phyloP scores from a whole-genome alignment of 2,888 invertebrate genomes.

The Drosophila differens region DNA sequence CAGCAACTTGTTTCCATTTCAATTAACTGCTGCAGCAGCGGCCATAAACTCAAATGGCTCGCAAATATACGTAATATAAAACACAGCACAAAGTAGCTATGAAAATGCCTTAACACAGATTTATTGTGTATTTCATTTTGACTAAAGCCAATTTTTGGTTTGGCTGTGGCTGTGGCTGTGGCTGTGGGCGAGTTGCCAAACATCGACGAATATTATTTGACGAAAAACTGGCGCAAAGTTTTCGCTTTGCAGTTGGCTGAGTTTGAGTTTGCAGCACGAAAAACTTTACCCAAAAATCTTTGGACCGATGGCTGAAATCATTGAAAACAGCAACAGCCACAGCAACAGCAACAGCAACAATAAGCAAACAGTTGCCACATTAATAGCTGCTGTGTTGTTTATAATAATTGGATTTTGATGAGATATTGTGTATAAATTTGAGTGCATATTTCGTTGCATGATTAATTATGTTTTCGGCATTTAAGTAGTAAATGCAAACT shows the following conservation, averaged over 20 bases:
- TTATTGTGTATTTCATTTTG: slow-evolving; percentile 28
- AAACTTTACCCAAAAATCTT: neutral
- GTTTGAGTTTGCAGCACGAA: neutral
- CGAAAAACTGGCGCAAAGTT: slow-evolving; percentile 22
- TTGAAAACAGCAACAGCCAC: neutral
- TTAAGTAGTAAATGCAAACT: neutral
- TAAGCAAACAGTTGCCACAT: neutral
- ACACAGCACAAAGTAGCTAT: slow-evolving; percentile 33
- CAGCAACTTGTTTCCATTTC: slow-evolving; percentile 62
- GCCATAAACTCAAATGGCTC: slow-evolving; percentile 48
- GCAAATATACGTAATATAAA: slow-evolving; percentile 20
- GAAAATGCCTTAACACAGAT: slow-evolving; percentile 37
- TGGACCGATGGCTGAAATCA: neutral
- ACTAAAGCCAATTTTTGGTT: slow-evolving; percentile 3
- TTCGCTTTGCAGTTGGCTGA: slow-evolving; percentile 18
- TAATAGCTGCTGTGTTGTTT: neutral
- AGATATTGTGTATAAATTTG: neutral
- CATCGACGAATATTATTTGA: slow-evolving; percentile 8
- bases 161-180: neutral
- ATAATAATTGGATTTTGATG: neutral
- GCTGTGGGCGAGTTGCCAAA: slow-evolving; percentile 17
- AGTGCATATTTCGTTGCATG: neutral
- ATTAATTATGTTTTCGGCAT: neutral
- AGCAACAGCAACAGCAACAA: neutral
- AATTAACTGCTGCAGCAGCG: slow-evolving; percentile 52